phyloP scores from a whole-genome alignment of 2,797 vertebrate genomes.

The Malacoraja senta region DNA sequence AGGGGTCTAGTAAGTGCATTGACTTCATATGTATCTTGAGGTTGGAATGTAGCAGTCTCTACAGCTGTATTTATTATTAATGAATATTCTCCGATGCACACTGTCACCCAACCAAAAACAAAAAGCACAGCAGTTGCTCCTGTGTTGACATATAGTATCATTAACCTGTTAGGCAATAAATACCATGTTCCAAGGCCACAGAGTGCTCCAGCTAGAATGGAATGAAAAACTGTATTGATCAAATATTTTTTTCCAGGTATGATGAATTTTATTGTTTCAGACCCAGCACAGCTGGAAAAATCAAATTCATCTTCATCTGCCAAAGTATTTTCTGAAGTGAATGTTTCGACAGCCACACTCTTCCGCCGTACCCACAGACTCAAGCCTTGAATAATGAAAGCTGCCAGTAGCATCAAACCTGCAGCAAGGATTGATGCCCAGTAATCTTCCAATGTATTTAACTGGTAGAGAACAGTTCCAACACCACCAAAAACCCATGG shows the following conservation, averaged over 20 bases:
- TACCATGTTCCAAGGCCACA: slow-evolving; percentile 95
- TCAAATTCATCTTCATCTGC: slow-evolving; percentile 92
- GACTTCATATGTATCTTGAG: slow-evolving; percentile 89
- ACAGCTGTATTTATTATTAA: slow-evolving; percentile 86
- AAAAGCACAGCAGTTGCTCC: slow-evolving; percentile 72
- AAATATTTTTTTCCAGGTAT: slow-evolving; percentile 87
- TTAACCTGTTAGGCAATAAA: slow-evolving; percentile 78
- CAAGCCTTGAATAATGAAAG: slow-evolving; percentile 69
- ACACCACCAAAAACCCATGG: slow-evolving; percentile 88
- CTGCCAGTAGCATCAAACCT: slow-evolving; percentile 78
- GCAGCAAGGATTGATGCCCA: slow-evolving; percentile 71
- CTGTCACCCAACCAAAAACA: slow-evolving; percentile 82
- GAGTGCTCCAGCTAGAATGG: slow-evolving; percentile 74
- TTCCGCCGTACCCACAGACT: slow-evolving; percentile 68
- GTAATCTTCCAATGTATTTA: slow-evolving; percentile 72
- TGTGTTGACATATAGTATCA: slow-evolving; percentile 68
- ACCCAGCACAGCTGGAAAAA: slow-evolving; percentile 80
- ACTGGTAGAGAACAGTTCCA: slow-evolving; percentile 78
- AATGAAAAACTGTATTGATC: slow-evolving; percentile 77
- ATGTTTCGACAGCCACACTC: slow-evolving; percentile 70
- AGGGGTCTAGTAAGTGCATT: slow-evolving; percentile 86
- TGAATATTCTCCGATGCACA: slow-evolving; percentile 90
- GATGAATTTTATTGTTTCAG: slow-evolving; percentile 85
- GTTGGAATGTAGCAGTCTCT: slow-evolving; percentile 90
- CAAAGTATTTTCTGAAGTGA: slow-evolving; percentile 71